A percentile compares a stretch with the other conserved stretches of the same genome.
phyloP scores from a whole-genome alignment of 1,140 invertebrate genomes.

The Zelostemma sp. region DNA sequence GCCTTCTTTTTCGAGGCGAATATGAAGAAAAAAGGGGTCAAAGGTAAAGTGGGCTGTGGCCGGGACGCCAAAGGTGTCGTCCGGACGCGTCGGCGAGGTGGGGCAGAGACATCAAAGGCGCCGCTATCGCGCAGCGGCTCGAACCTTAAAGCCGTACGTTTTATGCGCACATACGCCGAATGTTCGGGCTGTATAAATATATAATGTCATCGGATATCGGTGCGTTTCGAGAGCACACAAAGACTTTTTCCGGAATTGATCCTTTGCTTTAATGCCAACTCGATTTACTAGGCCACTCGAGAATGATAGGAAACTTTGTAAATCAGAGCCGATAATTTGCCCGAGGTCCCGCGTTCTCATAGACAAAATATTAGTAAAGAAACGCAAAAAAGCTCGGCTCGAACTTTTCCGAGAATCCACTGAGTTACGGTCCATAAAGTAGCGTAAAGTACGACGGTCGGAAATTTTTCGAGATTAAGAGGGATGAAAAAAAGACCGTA shows the following conservation, averaged over 20 bases:
- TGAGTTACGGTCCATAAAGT: slow-evolving; percentile 2
- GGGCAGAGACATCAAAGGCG: slow-evolving; percentile 52
- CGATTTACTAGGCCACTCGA: no score
- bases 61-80: slow-evolving; percentile 55
- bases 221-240: slow-evolving; percentile 41
- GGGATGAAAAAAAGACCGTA: slow-evolving; percentile 4
- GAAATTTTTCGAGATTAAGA: neutral
- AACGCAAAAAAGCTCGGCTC: neutral
- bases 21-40: slow-evolving; percentile 17
- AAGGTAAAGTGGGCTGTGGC: slow-evolving; percentile 36
- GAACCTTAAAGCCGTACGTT: slow-evolving; percentile 57
- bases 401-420: neutral
- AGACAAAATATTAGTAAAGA: neutral
- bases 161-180: slow-evolving; percentile 49
- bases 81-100: slow-evolving; percentile 40
- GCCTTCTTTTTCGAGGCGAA: slow-evolving; percentile 17
- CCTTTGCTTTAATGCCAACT: no score
- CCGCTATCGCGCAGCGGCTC: slow-evolving; percentile 57
- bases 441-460: neutral
- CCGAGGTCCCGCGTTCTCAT: no score
- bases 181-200: slow-evolving; percentile 42
- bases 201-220: slow-evolving; percentile 50
- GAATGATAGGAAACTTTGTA: no score
- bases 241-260: no score
- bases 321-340: no score